These are phyloP conservation scores for Rhincodon typus DNA, from an alignment of 2,797 vertebrate genomes.

Conservation along the genomic window DNA sequence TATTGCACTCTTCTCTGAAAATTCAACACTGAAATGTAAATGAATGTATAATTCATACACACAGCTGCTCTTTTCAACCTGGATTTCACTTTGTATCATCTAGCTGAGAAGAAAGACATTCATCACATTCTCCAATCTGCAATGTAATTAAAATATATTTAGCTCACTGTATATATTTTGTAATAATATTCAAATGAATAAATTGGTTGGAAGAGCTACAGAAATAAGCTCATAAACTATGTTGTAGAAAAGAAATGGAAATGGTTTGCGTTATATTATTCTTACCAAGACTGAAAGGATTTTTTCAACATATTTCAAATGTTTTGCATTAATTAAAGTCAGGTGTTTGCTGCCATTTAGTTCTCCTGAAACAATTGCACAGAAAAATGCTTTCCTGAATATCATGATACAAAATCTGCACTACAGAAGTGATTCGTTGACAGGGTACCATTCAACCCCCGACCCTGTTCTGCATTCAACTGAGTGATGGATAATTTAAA, in stretches of 20 bases:
- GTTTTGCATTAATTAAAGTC: neutral
- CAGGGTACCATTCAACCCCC: neutral
- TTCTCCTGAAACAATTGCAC: neutral
- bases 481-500: neutral
- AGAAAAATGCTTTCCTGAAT: neutral
- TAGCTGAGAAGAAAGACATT: slow-evolving; percentile 37
- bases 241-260: neutral
- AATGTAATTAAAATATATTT: slow-evolving; percentile 38
- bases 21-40: neutral
- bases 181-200: slow-evolving; percentile 55
- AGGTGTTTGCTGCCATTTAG: neutral
- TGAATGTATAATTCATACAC: neutral
- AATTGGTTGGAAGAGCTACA: slow-evolving; percentile 44
- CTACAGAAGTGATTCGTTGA: neutral
- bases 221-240: too few species aligned
- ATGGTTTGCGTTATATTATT: neutral
- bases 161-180: slow-evolving; percentile 44
- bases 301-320: neutral
- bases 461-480: neutral
- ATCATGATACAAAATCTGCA: neutral
- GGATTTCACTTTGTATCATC: slow-evolving; percentile 45
- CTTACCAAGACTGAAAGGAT: neutral
- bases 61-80: neutral
- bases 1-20: neutral
- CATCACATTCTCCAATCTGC: slow-evolving; percentile 47